Evolutionary conservation across 2,888 invertebrate genomes (phyloP), one percentile per base, ranked within the genome.

Genomic region (Platypus cylindrus): DNA sequence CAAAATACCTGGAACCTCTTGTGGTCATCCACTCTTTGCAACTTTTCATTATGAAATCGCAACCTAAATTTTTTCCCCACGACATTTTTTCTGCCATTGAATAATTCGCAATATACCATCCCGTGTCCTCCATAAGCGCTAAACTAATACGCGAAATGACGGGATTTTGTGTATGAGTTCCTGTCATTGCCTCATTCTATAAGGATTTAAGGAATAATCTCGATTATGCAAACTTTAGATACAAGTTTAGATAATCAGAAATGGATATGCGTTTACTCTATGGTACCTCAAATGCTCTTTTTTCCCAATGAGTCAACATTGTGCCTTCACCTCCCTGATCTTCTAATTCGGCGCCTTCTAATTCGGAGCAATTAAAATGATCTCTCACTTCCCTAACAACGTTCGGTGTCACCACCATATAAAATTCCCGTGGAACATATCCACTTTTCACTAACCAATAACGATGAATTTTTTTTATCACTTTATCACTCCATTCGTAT

Each of bases 271-370:
- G n/a, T n/a, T n/a, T n/a, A n/a, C n/a, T 20, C 15, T 27, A 14
- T 12, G 9, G 14, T 53, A 91, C 93, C 74, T 98, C 98, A 59
- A 97, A 91, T 2, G 97, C 78, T 34, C 98, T 66, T 57, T 99
- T 99, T 63, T 99, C 98, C 97, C 97, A 98, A 57, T 99, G 98
- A 0, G 97, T 97, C 27, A 95, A 66, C 0, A 87, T 60, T 0
- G 98, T 98, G 0, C 98, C 98, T 47, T 95, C 91, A 11, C 90
- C 91, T 0, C 97, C 97, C 64, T 98, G 97, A 64, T 98, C 93
- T 64, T 98, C 97, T 26, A 98, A 60, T 58, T 98, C 97, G 0
- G 95, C 97, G 1, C 97, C 97, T 63, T 95, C 95, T 18, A 98
- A 62, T 23, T 69, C 64, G 0, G 76, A 67, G 54, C 95, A 95